Base-by-base conservation (phyloP, 2,888 invertebrate genomes). In the Drosophila pseudotakahashii region DNA sequence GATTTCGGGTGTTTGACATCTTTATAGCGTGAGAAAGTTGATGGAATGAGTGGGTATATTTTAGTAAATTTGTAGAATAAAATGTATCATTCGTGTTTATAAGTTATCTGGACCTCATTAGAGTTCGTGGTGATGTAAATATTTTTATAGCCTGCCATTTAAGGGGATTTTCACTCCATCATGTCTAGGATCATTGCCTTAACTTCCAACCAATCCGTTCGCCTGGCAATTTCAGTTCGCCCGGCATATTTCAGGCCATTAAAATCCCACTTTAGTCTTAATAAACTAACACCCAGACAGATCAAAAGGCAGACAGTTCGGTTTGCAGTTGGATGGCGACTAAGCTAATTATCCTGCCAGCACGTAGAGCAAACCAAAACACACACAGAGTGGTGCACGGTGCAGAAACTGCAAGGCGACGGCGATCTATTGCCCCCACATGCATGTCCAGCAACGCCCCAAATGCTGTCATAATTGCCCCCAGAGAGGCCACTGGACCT, bases 381-480 rank as follows among this genome's bases (percentile, higher is more conserved):
- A 85, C 79, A 86, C 80, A 78, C 75, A 62, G 62, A 81, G 73
- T 62, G 67, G 19, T 45, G 1, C 71, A 6, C 3, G 73, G 73
- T 71, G 76, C 14, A 47, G 52, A 52, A 39, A 36, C 55, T 53
- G 64, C 34, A 50, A 45, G 48, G 47, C 42, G 63, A 74, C 74
- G 73, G 37, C 87, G 84, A 81, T 88, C 85, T 81, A 75, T 85
- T 75, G 88, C 76, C 82, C 82, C 82, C 88, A 73, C 88, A 81
- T 84, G 88, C 75, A 81, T 79, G 79, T 84, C 82, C 73, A 84
- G 79, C 82, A 81, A 88, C 82, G 82, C 82, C 88, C 82, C 61
- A 57, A 79, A 73, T 76, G 64, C 82, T 85, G 76, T 85, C 82
- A 83, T 83, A 83, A 83, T 83, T 88, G 77, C 76, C 78, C 54